Evolutionary conservation across 2,113 vertebrate species (phyloP).

Genomic region (Ploceus nigricollis): DNA sequence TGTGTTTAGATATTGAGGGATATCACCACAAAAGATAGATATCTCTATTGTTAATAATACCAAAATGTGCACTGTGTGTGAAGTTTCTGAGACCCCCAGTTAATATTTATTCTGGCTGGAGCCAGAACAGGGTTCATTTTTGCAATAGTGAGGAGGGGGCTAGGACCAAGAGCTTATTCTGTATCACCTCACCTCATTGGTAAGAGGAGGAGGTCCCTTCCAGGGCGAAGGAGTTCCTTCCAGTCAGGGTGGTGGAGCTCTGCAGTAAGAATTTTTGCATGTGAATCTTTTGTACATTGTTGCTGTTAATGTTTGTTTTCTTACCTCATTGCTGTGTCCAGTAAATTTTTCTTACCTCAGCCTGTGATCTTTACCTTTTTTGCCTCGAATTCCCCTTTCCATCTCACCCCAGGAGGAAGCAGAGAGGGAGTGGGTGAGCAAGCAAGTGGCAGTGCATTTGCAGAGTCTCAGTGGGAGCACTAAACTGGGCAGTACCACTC

Average conservation of each 20-base stretch:
- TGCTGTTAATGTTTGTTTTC: neutral
- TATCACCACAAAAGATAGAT: neutral
- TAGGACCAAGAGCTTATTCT: neutral
- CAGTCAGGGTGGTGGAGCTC: neutral
- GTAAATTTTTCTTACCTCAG: neutral
- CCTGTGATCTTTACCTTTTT: neutral
- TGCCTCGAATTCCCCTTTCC: neutral
- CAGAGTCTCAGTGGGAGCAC: neutral
- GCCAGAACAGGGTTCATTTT: neutral
- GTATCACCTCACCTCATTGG: neutral
- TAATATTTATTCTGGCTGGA: neutral
- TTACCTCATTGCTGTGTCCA: neutral
- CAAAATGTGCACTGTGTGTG: slow-evolving; percentile 5
- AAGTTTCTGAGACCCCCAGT: slow-evolving; percentile 18
- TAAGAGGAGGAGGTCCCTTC: neutral
- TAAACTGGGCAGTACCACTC: neutral
- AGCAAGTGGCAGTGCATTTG: neutral
- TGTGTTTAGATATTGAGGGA: slow-evolving; percentile 10
- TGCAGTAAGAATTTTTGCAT: neutral
- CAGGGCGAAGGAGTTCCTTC: neutral
- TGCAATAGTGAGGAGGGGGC: neutral
- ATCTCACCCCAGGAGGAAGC: neutral
- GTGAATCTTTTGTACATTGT: neutral
- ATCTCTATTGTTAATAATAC: neutral
- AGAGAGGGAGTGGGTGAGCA: accelerated